Base-by-base conservation (phyloP, 2,888 invertebrate genomes). In the Allacma fusca region DNA sequence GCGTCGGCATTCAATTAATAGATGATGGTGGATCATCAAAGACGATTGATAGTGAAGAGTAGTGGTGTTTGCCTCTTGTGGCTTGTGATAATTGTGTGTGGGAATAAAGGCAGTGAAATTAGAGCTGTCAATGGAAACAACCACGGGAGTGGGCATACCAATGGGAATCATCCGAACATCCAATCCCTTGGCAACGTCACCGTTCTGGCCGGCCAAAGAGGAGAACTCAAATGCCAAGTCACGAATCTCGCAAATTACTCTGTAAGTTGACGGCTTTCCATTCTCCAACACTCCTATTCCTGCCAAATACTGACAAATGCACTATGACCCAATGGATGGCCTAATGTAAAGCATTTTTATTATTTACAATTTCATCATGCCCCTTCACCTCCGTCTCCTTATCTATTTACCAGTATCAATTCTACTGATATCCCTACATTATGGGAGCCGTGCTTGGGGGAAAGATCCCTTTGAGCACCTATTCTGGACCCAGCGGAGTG, bases 241-340 rank as follows among this genome's bases (percentile, higher is more conserved):
- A 80, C 76, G 62, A 84, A 84, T 78, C 81, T 83, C 43, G 80
- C 78, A 69, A 84, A 84, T 79, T 81, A 84, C 79, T 82, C 84
- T 34, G 83, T 84, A 81, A 84, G 82, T 69, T 29, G n/a, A 50
- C 40, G 40, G 40, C 40, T 70, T 13, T 50, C 65, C 12, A 28
- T 24, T 40, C 5, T 40, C n/a, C n/a, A n/a, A n/a, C n/a, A n/a
- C n/a, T n/a, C n/a, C n/a, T n/a, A n/a, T n/a, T n/a, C n/a, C n/a
- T n/a, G n/a, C 40, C 40, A 40, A 40, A 40, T 13, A 40, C 40
- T 9, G 7, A 40, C 40, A 40, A 5, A 40, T 13, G 40, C 40
- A 40, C 40, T n/a, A n/a, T n/a, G n/a, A n/a, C n/a, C n/a, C n/a
- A n/a, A n/a, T n/a, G n/a, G n/a, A n/a, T n/a, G n/a, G n/a, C n/a